Conservation (phyloP, 2,888 invertebrate genomes). For the Xanthia togata region DNA sequence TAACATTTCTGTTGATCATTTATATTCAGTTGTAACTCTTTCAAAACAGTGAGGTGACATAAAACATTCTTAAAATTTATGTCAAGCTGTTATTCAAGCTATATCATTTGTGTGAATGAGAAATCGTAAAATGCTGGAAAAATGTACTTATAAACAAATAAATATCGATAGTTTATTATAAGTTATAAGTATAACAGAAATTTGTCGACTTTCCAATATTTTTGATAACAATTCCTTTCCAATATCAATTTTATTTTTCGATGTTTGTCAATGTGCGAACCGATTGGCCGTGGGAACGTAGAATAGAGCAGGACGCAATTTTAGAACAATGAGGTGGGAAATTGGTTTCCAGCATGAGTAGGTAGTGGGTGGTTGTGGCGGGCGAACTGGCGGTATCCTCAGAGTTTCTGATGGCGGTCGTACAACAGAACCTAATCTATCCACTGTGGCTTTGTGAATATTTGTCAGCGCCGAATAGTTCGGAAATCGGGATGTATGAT, state of each 20-base stretch:
- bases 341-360: slow-evolving; percentile 80
- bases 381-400: slow-evolving; percentile 52
- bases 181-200: slow-evolving; percentile 20
- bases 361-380: slow-evolving; percentile 60
- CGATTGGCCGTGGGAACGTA: slow-evolving; percentile 73
- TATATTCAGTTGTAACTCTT: slow-evolving; percentile 50
- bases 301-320: slow-evolving; percentile 78
- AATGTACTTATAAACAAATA: not conserved
- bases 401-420: slow-evolving; percentile 50
- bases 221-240: slow-evolving; percentile 55
- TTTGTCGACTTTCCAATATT: slow-evolving; percentile 43
- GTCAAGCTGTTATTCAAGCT: slow-evolving; percentile 9
- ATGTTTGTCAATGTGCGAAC: slow-evolving; percentile 76
- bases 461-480: slow-evolving; percentile 50
- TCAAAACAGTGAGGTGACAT: slow-evolving; percentile 37
- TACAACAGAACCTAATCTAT: slow-evolving; percentile 60
- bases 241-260: slow-evolving; percentile 73
- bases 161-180: slow-evolving; percentile 5
- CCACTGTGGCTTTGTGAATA: slow-evolving; percentile 55
- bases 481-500: slow-evolving; percentile 19
- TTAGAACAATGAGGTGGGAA: slow-evolving; percentile 86
- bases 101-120: slow-evolving; percentile 2
- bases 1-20: slow-evolving; percentile 53
- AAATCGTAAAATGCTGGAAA: slow-evolving; percentile 2
- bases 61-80: slow-evolving; percentile 21